Evolutionary conservation across 2,888 invertebrate species (phyloP).

Genomic region (Noctua janthina): DNA sequence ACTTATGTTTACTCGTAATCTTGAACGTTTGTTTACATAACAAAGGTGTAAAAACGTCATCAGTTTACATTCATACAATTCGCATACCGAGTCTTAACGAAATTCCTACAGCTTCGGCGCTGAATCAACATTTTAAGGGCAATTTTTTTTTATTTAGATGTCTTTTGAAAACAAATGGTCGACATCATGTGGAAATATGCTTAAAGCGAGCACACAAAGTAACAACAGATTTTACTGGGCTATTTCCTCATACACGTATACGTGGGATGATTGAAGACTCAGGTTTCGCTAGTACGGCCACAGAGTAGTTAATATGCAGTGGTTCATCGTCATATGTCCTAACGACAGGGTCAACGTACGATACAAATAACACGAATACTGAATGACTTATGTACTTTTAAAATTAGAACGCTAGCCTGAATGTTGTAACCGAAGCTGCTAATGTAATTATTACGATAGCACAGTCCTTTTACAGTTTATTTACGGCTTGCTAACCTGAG

Average conservation of each 20-base stretch:
- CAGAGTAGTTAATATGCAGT: conserved; percentile 42
- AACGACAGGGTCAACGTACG: conserved; percentile 42
- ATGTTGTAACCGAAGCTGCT: conserved; percentile 20
- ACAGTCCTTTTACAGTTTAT: not conserved
- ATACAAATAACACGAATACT: conserved; percentile 18
- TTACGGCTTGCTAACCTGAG: not conserved
- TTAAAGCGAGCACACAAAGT: conserved; percentile 19
- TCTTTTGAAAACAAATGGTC: not conserved
- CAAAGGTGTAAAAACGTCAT: conserved; percentile 45
- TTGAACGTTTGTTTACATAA: conserved; percentile 50
- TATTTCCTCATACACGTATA: conserved; percentile 52
- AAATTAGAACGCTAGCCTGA: conserved; percentile 30
- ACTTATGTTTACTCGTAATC: conserved; percentile 41
- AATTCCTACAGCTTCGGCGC: not conserved
- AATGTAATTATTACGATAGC: conserved; percentile 35
- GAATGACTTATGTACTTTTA: conserved; percentile 21
- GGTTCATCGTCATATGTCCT: conserved; percentile 7
- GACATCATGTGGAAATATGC: conserved; percentile 9
- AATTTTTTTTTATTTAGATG: not conserved
- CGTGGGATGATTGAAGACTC: conserved; percentile 50
- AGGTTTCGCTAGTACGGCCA: conserved; percentile 43
- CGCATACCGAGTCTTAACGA: not conserved
- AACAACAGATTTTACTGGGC: conserved; percentile 50
- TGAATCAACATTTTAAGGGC: not conserved
- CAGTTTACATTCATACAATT: not conserved